phyloP scores from a whole-genome alignment of 2,113 vertebrate species.

The Bubo bubo region DNA sequence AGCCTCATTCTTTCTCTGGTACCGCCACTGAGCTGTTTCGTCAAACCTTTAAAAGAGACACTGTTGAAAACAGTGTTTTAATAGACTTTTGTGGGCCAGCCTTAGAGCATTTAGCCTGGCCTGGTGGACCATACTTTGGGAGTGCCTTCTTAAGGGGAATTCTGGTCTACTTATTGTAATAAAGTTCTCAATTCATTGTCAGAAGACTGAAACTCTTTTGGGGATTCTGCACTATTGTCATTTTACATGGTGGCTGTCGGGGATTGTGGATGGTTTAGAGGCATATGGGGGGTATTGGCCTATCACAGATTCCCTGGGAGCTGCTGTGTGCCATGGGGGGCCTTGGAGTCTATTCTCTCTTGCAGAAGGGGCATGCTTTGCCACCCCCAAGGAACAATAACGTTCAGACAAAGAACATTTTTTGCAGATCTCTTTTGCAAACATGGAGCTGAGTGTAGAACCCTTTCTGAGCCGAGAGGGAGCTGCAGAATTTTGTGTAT shows the following conservation, averaged over 20 bases:
- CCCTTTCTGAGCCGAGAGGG: constrained; percentile 31
- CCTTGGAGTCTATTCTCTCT: constrained; percentile 57
- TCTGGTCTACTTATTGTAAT: constrained; percentile 47
- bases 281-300: constrained; percentile 58
- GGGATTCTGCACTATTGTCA: constrained; percentile 65
- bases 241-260: constrained; percentile 60
- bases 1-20: neutral
- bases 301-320: constrained; percentile 61
- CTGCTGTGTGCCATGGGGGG: constrained; percentile 58
- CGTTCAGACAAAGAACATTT: constrained; percentile 64
- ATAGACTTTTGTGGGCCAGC: neutral
- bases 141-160: constrained; percentile 45
- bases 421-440: constrained; percentile 58
- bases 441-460: constrained; percentile 7
- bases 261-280: constrained; percentile 48
- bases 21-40: neutral
- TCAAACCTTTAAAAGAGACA: neutral
- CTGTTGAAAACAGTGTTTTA: constrained; percentile 28
- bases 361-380: constrained; percentile 62
- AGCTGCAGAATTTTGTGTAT: constrained; percentile 2
- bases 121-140: constrained; percentile 18
- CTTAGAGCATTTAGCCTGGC: neutral
- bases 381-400: constrained; percentile 64
- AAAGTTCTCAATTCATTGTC: constrained; percentile 54
- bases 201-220: constrained; percentile 55